Evolutionary conservation across 1,140 invertebrate species (phyloP).

Genomic region (Camponotus pennsylvanicus): DNA sequence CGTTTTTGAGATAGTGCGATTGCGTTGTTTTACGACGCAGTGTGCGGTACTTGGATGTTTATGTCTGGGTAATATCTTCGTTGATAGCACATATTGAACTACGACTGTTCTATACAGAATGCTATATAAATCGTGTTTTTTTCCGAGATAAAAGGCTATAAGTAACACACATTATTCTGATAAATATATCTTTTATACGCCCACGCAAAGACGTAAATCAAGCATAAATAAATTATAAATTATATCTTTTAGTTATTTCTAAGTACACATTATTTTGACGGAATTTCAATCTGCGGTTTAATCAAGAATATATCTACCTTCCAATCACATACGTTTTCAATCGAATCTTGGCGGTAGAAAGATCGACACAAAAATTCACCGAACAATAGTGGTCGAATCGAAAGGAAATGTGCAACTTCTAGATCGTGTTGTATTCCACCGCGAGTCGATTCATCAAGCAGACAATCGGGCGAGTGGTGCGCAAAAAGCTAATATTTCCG

Average conservation of each 20-base stretch:
- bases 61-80: constrained; percentile 4
- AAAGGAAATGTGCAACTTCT: constrained; percentile 39
- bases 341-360: constrained; percentile 29
- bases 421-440: constrained; percentile 40
- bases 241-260: background rate
- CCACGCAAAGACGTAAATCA: background rate
- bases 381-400: constrained; percentile 23
- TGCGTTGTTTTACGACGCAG: constrained; percentile 24
- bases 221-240: background rate
- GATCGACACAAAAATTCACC: constrained; percentile 28
- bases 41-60: constrained; percentile 22
- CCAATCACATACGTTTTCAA: constrained; percentile 36
- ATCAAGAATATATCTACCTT: constrained; percentile 37
- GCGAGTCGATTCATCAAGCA: constrained; percentile 58
- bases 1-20: background rate
- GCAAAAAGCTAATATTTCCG: constrained; percentile 57
- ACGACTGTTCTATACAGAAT: background rate
- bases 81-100: constrained; percentile 6
- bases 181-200: background rate
- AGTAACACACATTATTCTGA: background rate
- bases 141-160: background rate
- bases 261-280: background rate
- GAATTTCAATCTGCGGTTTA: constrained; percentile 29
- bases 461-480: constrained; percentile 48
- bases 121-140: background rate